Evolutionary conservation across 2,888 invertebrate species (phyloP), one percentile per base, ranked within the genome.

Genomic region (Clitarchus hookeri): DNA sequence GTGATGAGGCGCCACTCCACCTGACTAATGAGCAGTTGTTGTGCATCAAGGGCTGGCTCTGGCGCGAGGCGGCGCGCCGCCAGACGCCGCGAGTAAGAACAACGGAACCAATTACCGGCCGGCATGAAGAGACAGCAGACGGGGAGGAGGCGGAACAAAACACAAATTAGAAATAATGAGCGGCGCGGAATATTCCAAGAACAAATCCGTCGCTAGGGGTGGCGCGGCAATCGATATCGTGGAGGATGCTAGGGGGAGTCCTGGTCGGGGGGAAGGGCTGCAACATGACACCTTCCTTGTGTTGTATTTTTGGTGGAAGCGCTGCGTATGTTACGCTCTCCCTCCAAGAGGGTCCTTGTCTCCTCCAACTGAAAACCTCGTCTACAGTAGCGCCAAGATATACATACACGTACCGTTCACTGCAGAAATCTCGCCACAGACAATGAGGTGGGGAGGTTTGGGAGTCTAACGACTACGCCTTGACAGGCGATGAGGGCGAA

Each of bases 21-120:
- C 65, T 65, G 65, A 65, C 65, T 65, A 65, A 65, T 65, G 65
- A 65, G 65, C 65, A 65, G 65, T 65, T 65, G 65, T 65, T 65
- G 65, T 65, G 65, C 65, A 23, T 65, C 65, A 23, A 65, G 65
- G 65, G 65, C 19, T 23, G 16, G 65, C 6, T 23, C 11, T 8
- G 65, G 19, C 11, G 65, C 65, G 65, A 65, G 65, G n/a, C n/a
- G n/a, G n/a, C n/a, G n/a, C 19, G 65, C 19, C 19, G 23, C 16
- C 19, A 65, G 65, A 65, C 65, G 65, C 13, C 65, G 13, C 11
- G 65, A 65, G 65, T 65, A 65, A 65, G 65, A 65, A 65, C 65
- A 65, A 65, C 19, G 65, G 65, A 65, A 65, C 65, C 65, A 65
- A 65, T 65, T 65, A 65, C 65, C 65, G 65, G 16, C 65, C 19